Base-by-base conservation (phyloP, 2,113 vertebrate genomes). In the Megaceryle maxima region DNA sequence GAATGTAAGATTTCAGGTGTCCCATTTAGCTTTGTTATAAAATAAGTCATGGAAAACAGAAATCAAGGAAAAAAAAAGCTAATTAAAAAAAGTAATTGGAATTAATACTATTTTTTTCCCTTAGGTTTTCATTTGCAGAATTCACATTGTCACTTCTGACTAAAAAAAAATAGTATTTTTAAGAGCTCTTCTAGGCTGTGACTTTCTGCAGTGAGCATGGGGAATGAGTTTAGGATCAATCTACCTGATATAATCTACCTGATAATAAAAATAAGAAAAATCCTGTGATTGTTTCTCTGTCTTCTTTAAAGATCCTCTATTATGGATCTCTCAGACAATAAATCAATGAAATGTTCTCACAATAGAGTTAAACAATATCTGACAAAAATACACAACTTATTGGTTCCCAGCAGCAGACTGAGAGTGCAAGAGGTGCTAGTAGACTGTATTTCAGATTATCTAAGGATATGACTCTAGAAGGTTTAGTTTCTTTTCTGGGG, bases 371-470 rank as follows among this genome's bases (percentile, higher is more conserved):
- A 88, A 62, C 26, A 83, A 6, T 77, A 76, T 20, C 39, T 76
- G 19, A 28, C 46, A 28, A 80, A 79, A 67, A 25, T 53, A 74
- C 50, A 29, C 41, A 83, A 51, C 5, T 56, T 14, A 35, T 16
- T 79, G 22, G 10, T 66, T 94, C 8, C 12, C 25, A 64, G 15
- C 8, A 33, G 9, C n/a, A 68, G 29, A 79, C 7, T 57, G 3
- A 6, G 1, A 9, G 0, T 9, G 3, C 20, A 55, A 18, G 19
- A 84, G 9, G 6, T 35, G 14, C 5, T 53, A 77, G 67, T 0
- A 79, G 20, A 53, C 4, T 53, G 28, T 24, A 72, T 21, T 84
- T 55, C 25, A 86, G n/a, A 10, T 41, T 11, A 83, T 80, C 17
- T 22, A 44, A 66, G n/a, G 8, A 50, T 29, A 80, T 9, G 41